Percentiles rank a stretch among this genome's conserved stretches.
phyloP scores from a whole-genome alignment of 2,888 invertebrate species.

The Nysson spinosus region DNA sequence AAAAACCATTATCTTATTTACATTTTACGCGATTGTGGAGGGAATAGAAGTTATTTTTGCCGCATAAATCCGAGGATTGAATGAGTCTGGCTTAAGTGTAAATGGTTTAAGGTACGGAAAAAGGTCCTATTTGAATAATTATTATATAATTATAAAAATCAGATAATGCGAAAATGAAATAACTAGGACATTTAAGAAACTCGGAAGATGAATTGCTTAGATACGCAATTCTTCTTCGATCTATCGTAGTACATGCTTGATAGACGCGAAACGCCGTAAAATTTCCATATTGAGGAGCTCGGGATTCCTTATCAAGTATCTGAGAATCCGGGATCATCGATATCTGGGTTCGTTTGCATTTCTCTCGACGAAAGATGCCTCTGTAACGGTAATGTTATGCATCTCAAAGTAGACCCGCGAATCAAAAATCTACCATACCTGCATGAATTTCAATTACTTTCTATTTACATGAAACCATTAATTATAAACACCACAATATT shows the following conservation, averaged over 20 bases:
- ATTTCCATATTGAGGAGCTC: constrained; percentile 49
- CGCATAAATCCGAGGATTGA: no score
- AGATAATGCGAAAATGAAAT: no score
- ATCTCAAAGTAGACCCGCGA: constrained; percentile 11
- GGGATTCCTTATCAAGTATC: constrained; percentile 44
- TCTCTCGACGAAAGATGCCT: constrained; percentile 15
- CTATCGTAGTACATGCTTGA: constrained; percentile 16
- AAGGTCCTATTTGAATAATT: no score
- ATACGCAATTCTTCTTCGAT: constrained; percentile 1
- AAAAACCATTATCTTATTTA: no score
- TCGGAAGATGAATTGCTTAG: background rate
- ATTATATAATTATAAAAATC: no score
- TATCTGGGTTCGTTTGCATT: constrained; percentile 44
- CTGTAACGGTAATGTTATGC: constrained; percentile 14
- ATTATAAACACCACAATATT: background rate
- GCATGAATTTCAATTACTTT: background rate
- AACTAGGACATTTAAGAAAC: background rate
- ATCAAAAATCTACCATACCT: constrained; percentile 6
- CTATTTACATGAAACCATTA: background rate
- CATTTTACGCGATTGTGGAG: no score
- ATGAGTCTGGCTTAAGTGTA: no score
- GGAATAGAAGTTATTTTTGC: no score
- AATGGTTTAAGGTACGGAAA: no score
- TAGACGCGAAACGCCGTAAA: constrained; percentile 32
- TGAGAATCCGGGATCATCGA: constrained; percentile 41